These are phyloP conservation scores for Rhamphomyia laevipes DNA, from an alignment of 2,888 invertebrate genomes.

Conservation along the genomic window DNA sequence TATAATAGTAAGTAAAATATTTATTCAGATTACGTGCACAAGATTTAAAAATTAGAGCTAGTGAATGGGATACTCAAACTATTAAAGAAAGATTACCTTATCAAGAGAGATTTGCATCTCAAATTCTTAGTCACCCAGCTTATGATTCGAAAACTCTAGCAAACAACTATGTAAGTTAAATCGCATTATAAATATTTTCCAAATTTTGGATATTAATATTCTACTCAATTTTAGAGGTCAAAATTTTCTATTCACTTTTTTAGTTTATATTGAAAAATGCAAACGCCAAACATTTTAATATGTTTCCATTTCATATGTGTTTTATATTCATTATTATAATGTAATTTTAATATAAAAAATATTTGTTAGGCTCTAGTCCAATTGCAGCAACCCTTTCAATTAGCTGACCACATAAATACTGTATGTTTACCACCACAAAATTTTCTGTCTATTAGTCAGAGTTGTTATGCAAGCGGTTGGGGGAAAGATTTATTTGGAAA, in stretches of 20 bases:
- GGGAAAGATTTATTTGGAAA: conserved; percentile 31
- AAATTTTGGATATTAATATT: too few relatives aligned
- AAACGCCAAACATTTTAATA: too few relatives aligned
- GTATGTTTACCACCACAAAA: conserved; percentile 52
- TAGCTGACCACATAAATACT: conserved; percentile 53
- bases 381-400: conserved; percentile 50
- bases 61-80: conserved; percentile 75
- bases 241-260: too few relatives aligned
- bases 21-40: conserved; percentile 9
- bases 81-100: conserved; percentile 54
- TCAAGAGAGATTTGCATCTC: conserved; percentile 49
- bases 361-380: conserved; percentile 51
- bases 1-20: too few relatives aligned
- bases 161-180: conserved; percentile 42
- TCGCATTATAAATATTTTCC: too few relatives aligned
- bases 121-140: conserved; percentile 35
- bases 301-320: too few relatives aligned
- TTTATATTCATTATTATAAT: too few relatives aligned
- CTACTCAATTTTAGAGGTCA: too few relatives aligned
- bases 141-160: conserved; percentile 47
- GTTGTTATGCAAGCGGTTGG: conserved; percentile 34
- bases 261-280: too few relatives aligned
- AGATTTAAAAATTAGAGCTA: conserved; percentile 46
- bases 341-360: conserved; percentile 40
- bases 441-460: conserved; percentile 21